Base-by-base conservation (phyloP, 2,113 vertebrate genomes). In the Paramormyrops kingsleyae region DNA sequence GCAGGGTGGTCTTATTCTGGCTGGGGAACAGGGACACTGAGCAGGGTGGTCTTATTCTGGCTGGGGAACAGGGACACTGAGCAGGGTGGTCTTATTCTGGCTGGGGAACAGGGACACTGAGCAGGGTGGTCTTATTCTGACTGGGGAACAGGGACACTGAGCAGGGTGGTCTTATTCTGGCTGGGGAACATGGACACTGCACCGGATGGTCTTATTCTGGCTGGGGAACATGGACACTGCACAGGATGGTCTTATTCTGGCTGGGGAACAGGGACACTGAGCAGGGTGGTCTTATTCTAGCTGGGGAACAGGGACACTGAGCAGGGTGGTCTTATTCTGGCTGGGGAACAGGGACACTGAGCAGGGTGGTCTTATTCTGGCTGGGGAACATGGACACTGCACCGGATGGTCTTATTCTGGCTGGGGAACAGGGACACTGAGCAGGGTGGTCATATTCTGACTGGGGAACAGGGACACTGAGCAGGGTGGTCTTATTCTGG, bases 321-420 rank as follows among this genome's bases (percentile, higher is more conserved):
- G 12, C 27, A 53, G 62, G 62, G 0, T 70, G 62, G 62, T 13
- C n/a, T 66, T 66, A 27, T 66, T 10, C 62, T n/a, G n/a, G n/a
- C 62, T 66, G n/a, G 0, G 98, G 99, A 88, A 97, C 97, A 92
- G 99, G 98, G 98, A 91, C 88, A 31, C 17, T 19, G 13, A 4
- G 9, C 49, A 87, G 27, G 27, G 47, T 35, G 47, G 12, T 53
- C 27, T n/a, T 24, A 9, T 49, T 2, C 15, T 46, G 7, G 3
- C 5, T 47, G 21, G 24, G 44, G 44, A 19, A 84, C 7, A 24
- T 8, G 83, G 8, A 47, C 24, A 7, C 21, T n/a, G 56, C 0
- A 8, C 56, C n/a, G 59, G 24, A 2, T 62, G 59, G 59, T 62
- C 59, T 62, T 62, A 9, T 62, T 3, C 24, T 24, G 24, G 8